Percentiles rank a stretch among this genome's conserved stretches.
phyloP scores from a whole-genome alignment of 35 echinoderm and acorn worm genomes.

The Hemicentrotus pulcherrimus region DNA sequence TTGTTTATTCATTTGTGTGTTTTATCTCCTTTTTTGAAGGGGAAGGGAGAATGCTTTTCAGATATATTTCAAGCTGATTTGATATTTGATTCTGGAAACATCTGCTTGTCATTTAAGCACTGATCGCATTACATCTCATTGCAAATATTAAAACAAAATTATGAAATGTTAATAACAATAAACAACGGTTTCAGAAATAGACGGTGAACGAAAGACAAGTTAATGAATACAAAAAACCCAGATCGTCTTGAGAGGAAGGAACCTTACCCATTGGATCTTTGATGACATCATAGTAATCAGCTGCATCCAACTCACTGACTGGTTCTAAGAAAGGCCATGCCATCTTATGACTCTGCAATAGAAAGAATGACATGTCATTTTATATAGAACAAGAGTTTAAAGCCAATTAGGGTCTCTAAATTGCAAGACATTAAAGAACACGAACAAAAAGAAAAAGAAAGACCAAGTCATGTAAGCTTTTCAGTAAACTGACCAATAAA shows the following conservation, averaged over 20 bases:
- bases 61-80: neutral
- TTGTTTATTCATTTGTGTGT: too few species aligned
- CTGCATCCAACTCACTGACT: slow-evolving; percentile 87
- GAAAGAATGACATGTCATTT: neutral
- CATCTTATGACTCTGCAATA: slow-evolving; percentile 96
- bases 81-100: neutral
- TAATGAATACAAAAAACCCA: too few species aligned
- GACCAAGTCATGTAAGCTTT: too few species aligned
- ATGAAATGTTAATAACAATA: too few species aligned
- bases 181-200: too few species aligned
- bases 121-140: neutral
- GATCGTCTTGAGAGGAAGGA: neutral
- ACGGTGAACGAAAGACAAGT: too few species aligned
- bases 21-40: too few species aligned
- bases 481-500: too few species aligned
- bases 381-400: neutral
- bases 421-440: too few species aligned
- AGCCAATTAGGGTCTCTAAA: neutral
- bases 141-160: neutral
- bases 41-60: too few species aligned
- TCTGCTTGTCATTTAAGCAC: neutral
- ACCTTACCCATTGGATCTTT: slow-evolving; percentile 98
- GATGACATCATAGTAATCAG: slow-evolving; percentile 94
- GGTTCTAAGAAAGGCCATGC: slow-evolving; percentile 98
- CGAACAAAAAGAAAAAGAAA: too few species aligned